Base-by-base conservation (phyloP, 2,797 vertebrate species). In the Spinus olivaceus region DNA sequence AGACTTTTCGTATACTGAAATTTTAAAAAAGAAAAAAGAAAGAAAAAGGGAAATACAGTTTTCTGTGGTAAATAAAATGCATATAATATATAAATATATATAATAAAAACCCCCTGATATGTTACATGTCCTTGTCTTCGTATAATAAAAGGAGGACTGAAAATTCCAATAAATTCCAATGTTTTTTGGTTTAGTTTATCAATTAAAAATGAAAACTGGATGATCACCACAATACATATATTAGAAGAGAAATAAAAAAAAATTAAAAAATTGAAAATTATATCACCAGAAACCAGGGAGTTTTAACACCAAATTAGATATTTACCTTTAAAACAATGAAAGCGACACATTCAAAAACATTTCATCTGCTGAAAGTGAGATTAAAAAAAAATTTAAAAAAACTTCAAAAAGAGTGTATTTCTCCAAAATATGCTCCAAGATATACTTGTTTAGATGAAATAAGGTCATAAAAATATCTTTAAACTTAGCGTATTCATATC, bases 81-180 rank as follows among this genome's bases (percentile, higher is more conserved):
- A 27, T 37, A 35, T 27, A 18, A 27, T 25, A 37, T 37, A 59
- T 35, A 37, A 37, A 27, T 37, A 37, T 9, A 27, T 12, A 12
- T 59, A 27, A 59, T 37, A 12, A 25, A 18, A 37, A 12, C 2
- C 14, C 9, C 10, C 10, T 6, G 10, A 21, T 20, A 25, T 2
- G 4, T 19, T 67, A 15, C n/a, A 19, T 22, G 4, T 27, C 7
- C 35, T 61, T 0, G 0, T 20, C 67, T 74, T 42, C 57, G 6
- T 30, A 7, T 22, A 67, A 14, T 9, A 61, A 51, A 27, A 61
- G 37, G 10, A 42, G 5, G 12, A 44, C 30, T 59, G 47, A 81
- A n/a, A n/a, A n/a, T n/a, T n/a, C n/a, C n/a, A n/a, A n/a, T n/a
- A 66, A 70, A 47, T 88, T 46, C 72, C 23, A 57, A 42, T 70